Evolutionary conservation across 2,888 invertebrate genomes (phyloP), one percentile per base, ranked within the genome.

Genomic region (Cheilosia grossa): DNA sequence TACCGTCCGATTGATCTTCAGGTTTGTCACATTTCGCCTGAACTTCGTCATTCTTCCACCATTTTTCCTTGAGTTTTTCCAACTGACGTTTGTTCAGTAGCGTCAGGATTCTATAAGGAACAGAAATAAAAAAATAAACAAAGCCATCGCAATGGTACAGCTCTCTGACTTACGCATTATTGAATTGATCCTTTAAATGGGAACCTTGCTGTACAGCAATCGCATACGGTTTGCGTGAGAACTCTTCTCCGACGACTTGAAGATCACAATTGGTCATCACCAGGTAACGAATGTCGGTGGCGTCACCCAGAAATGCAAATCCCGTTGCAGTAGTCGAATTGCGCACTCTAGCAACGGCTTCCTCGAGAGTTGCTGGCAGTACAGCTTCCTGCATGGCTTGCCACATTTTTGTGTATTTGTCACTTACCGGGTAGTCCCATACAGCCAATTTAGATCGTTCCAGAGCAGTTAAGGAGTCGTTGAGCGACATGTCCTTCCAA

Each of bases 351-450:
- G 93, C 93, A 0, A 98, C 92, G 0, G 98, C 99, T 87, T 96
- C 96, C 0, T 96, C 95, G 49, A 97, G 93, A 4, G 94, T 94
- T 37, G 94, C 93, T 0, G 99, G 99, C 13, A 99, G 93, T 0
- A 94, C 95, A 0, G 98, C 96, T 79, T 94, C 94, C 89, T 95
- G 94, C 98, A 99, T 99, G 0, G 97, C 97, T 90, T 98, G 97
- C 97, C 98, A 98, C 96, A 99, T 98, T 92, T 99, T 99, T 49
- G 98, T 99, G 91, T 98, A 99, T 90, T 98, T 99, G 92, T 99
- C 98, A 89, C 98, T 98, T 0, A 99, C 98, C 0, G 99, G 99
- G 91, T 99, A 99, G 91, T 99, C 99, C 99, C 99, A 99, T 0
- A 99, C 99, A 0, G 99, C 99, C 17, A 99, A 92, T 91, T 98